Conservation (phyloP, 2,888 invertebrate species). For the Anorthoa munda region DNA sequence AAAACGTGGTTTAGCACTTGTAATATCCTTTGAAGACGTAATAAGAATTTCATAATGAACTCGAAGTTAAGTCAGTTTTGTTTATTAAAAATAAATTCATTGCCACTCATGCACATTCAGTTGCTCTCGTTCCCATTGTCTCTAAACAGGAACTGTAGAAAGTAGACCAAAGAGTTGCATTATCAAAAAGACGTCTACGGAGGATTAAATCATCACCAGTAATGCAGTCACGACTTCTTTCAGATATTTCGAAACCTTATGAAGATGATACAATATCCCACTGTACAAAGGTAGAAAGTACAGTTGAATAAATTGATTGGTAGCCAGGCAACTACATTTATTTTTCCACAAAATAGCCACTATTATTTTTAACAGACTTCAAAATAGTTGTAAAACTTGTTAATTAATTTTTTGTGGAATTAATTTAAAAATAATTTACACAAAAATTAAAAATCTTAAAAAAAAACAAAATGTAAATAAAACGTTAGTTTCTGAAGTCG, state of each 20-base stretch:
- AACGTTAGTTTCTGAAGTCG: no score
- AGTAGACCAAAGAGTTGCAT: constrained; percentile 46
- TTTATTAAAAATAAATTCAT: neutral
- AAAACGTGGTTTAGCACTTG: neutral
- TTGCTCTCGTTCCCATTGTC: neutral
- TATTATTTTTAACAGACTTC: no score
- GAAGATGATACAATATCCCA: constrained; percentile 66
- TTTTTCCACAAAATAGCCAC: neutral
- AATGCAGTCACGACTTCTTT: constrained; percentile 64
- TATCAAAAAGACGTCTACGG: constrained; percentile 36
- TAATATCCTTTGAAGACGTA: neutral
- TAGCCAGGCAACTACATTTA: neutral
- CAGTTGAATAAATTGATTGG: neutral
- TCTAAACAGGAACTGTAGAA: constrained; percentile 40
- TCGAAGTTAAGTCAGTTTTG: neutral
- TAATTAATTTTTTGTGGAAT: no score
- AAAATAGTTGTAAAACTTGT: no score
- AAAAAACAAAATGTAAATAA: no score
- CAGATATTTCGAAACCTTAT: constrained; percentile 67
- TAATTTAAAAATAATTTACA: no score
- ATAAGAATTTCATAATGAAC: constrained; percentile 4
- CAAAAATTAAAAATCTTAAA: no score
- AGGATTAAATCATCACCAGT: constrained; percentile 54
- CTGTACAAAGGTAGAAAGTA: constrained; percentile 66
- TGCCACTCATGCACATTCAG: neutral